A percentile compares a stretch with the other conserved stretches of the same genome.
These are phyloP conservation scores for Nephotettix cincticeps DNA, from an alignment of 1,140 invertebrate species.

Conservation along the genomic window DNA sequence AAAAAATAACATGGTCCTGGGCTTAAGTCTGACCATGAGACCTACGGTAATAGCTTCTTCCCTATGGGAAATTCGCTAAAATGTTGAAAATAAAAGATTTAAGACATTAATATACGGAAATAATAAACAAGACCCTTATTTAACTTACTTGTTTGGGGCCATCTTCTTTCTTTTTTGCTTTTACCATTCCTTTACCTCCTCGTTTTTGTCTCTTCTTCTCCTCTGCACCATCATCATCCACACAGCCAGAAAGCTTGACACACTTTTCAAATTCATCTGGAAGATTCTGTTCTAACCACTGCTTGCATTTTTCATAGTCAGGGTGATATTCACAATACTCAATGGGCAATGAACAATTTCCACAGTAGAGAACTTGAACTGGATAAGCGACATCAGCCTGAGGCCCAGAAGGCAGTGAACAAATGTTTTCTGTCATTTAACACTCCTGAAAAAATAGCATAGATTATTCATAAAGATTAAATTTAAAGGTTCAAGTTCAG, in stretches of 20 bases:
- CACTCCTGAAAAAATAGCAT: not conserved
- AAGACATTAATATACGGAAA: too few relatives aligned
- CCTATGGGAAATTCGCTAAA: too few relatives aligned
- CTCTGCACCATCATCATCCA: constrained; percentile 55
- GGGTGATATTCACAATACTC: constrained; percentile 99
- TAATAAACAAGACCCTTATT: too few relatives aligned
- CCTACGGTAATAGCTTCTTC: too few relatives aligned
- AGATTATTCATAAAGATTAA: too few relatives aligned
- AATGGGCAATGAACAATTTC: constrained; percentile 91
- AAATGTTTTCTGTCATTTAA: constrained; percentile 5
- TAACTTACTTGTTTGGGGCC: constrained; percentile 68
- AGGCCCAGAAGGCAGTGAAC: constrained; percentile 46
- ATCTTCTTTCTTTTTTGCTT: constrained; percentile 72
- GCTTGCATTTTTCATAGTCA: constrained; percentile 95
- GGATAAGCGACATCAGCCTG: constrained; percentile 70
- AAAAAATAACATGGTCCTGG: too few relatives aligned
- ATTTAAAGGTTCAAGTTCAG: too few relatives aligned
- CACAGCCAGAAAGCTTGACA: constrained; percentile 35
- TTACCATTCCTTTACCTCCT: constrained; percentile 77
- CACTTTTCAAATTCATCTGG: constrained; percentile 91
- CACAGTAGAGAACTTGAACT: constrained; percentile 91
- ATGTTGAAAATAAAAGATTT: too few relatives aligned
- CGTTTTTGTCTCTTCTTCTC: constrained; percentile 86
- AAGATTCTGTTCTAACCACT: constrained; percentile 93
- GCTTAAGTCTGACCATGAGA: too few relatives aligned